Percentiles rank a stretch among this genome's conserved stretches.
Conservation (phyloP, 2,888 invertebrate species). For the Busseola fusca region DNA sequence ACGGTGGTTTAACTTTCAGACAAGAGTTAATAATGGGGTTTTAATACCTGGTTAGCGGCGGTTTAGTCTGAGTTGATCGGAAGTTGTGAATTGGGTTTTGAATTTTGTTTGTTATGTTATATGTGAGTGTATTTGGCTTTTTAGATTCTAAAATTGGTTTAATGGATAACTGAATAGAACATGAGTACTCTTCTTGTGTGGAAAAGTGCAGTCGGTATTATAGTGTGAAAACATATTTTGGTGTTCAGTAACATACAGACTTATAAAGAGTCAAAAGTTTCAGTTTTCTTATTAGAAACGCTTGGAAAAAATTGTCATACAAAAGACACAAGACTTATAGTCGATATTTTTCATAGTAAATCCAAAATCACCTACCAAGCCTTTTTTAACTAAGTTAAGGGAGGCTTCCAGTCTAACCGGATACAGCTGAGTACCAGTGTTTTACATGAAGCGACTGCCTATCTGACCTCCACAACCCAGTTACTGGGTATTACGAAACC, state of each 20-base stretch:
- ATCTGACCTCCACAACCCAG: too few species aligned
- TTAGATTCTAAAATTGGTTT: neutral
- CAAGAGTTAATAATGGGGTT: constrained; percentile 43
- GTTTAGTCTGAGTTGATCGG: constrained; percentile 2
- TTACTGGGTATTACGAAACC: too few species aligned
- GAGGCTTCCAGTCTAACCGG: too few species aligned
- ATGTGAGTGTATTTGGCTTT: too few species aligned
- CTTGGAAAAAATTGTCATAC: neutral
- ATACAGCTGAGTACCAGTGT: too few species aligned
- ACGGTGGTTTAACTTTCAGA: constrained; percentile 52
- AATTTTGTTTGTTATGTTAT: neutral
- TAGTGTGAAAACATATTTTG: neutral
- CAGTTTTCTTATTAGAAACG: too few species aligned
- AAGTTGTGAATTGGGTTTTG: constrained; percentile 1
- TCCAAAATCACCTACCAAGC: neutral
- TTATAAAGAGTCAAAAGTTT: neutral
- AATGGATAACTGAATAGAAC: neutral
- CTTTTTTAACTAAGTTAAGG: too few species aligned
- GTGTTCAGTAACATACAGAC: neutral
- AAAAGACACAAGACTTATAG: neutral
- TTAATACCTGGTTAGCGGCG: constrained; percentile 32
- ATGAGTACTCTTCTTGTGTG: neutral
- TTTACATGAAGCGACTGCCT: too few species aligned
- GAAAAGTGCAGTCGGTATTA: neutral
- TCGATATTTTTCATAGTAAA: neutral